Evolutionary conservation across 2,113 vertebrate genomes (phyloP).

Genomic region (Gopherus flavomarginatus): DNA sequence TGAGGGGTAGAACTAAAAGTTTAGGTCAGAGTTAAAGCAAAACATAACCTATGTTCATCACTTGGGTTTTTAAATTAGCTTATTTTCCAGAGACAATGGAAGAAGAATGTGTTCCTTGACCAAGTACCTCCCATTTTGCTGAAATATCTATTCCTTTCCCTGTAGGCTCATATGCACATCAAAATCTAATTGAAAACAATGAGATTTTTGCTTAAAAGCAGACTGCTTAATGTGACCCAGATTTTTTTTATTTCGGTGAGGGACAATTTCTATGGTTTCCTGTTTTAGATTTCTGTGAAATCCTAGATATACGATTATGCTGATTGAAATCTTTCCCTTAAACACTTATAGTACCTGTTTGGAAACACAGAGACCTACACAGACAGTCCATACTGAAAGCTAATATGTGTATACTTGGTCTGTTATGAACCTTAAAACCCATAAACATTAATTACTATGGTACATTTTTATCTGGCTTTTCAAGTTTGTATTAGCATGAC

Average conservation of each 20-base stretch:
- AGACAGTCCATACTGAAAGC: neutral
- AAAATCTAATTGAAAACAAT: neutral
- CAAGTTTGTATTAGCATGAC: neutral
- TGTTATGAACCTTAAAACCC: neutral
- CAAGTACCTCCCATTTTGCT: neutral
- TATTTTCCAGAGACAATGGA: neutral
- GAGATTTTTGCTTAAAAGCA: neutral
- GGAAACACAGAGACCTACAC: neutral
- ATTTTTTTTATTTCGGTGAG: neutral
- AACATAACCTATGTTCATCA: neutral
- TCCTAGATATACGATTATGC: neutral
- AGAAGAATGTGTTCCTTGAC: neutral
- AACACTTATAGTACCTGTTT: neutral
- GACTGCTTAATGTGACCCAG: neutral
- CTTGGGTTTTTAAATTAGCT: neutral
- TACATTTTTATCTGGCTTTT: neutral
- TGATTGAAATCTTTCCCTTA: neutral
- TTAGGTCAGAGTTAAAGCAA: neutral
- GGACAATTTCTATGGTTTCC: fast-evolving
- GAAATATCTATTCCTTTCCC: neutral
- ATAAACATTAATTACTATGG: neutral
- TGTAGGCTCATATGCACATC: neutral
- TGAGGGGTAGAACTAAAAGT: neutral
- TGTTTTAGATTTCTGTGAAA: neutral
- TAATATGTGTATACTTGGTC: neutral